These are phyloP conservation scores for Sylvilagus bachmani DNA, from an alignment of 2,113 vertebrate genomes.

Conservation along the genomic window DNA sequence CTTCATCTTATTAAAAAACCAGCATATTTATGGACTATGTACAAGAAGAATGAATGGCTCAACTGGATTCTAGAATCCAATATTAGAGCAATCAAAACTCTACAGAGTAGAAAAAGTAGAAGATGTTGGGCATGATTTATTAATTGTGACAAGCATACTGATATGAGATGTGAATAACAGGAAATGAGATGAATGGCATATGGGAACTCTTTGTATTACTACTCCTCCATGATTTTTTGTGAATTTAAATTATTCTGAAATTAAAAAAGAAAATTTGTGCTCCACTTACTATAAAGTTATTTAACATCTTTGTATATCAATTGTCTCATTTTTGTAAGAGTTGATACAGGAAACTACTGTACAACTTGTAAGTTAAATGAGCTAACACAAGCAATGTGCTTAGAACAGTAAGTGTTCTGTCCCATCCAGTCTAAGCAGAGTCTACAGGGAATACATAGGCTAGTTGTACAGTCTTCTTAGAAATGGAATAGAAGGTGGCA, in stretches of 20 bases:
- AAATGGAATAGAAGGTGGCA: neutral
- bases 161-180: no score
- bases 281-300: neutral
- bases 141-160: no score
- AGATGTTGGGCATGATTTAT: no score
- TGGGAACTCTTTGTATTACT: no score
- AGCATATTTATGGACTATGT: neutral
- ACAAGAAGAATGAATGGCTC: neutral
- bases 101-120: no score
- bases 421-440: neutral
- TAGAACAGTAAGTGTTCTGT: neutral
- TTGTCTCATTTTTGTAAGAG: neutral
- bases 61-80: neutral
- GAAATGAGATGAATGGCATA: no score
- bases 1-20: neutral
- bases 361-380: neutral
- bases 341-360: neutral
- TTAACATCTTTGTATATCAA: neutral
- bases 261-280: no score
- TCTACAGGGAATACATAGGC: neutral
- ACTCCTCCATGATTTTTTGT: no score
- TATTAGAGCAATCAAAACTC: neutral
- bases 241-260: no score
- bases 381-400: neutral
- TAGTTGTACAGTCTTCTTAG: neutral